Percentiles rank a stretch among this genome's conserved stretches.
phyloP scores from a whole-genome alignment of 2,888 invertebrate species.

The Ectemnius cavifrons region DNA sequence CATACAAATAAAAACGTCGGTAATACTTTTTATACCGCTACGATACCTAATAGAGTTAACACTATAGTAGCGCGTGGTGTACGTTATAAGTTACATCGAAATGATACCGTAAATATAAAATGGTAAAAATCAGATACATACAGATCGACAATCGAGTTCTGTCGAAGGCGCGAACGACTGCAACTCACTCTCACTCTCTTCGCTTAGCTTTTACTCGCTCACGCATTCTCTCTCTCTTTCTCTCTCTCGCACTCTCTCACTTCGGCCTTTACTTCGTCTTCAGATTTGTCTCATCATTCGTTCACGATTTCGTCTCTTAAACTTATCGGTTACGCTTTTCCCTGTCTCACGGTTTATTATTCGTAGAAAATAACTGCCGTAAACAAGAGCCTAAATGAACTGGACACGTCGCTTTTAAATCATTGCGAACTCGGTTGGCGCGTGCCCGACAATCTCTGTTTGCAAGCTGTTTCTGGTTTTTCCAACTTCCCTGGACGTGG shows the following conservation, averaged over 20 bases:
- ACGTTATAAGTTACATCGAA: slow-evolving; percentile 62
- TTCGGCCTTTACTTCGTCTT: too few relatives aligned
- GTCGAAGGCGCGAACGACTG: slow-evolving; percentile 45
- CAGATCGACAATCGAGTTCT: slow-evolving; percentile 64
- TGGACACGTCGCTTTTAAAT: too few relatives aligned
- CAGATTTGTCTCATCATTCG: too few relatives aligned
- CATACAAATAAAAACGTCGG: slow-evolving; percentile 71
- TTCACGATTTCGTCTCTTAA: too few relatives aligned
- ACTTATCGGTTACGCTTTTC: too few relatives aligned
- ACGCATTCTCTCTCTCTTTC: background rate
- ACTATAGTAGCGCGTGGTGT: slow-evolving; percentile 39
- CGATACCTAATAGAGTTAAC: slow-evolving; percentile 45
- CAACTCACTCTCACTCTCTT: slow-evolving; percentile 32
- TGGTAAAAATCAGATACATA: slow-evolving; percentile 68
- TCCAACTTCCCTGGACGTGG: too few relatives aligned
- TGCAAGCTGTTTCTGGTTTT: too few relatives aligned
- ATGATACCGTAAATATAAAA: slow-evolving; percentile 67
- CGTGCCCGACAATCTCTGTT: too few relatives aligned
- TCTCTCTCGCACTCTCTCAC: background rate
- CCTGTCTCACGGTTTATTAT: too few relatives aligned
- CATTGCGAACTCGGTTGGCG: too few relatives aligned
- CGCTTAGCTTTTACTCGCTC: background rate
- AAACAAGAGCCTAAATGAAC: too few relatives aligned
- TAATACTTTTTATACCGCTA: slow-evolving; percentile 61
- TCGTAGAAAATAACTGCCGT: too few relatives aligned